Conservation (phyloP, 2,797 vertebrate species). For the Lateolabrax maculatus region DNA sequence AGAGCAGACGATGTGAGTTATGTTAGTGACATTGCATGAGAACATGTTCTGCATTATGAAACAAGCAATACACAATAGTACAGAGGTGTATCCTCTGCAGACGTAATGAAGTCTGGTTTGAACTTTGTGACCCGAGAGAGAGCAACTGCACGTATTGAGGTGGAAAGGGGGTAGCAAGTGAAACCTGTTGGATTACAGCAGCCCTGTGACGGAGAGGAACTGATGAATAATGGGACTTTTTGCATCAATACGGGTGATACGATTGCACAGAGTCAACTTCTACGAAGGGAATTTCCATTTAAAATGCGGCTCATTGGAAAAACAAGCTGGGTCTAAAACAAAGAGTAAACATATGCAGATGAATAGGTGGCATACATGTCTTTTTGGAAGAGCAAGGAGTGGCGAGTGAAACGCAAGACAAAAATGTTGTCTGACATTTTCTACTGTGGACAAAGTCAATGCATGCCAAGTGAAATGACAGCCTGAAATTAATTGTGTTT, state of each 20-base stretch:
- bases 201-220: conserved; percentile 20
- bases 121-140: conserved; percentile 37
- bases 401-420: conserved; percentile 50
- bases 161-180: neutral
- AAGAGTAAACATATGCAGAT: conserved; percentile 61
- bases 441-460: conserved; percentile 39
- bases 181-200: conserved; percentile 31
- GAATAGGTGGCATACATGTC: conserved; percentile 58
- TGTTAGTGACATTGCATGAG: neutral
- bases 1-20: neutral
- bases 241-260: conserved; percentile 44
- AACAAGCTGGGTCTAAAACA: conserved; percentile 66
- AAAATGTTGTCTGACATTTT: conserved; percentile 60
- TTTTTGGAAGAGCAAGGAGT: conserved; percentile 59
- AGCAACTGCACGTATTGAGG: neutral
- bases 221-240: conserved; percentile 61
- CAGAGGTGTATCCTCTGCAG: neutral
- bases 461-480: conserved; percentile 8
- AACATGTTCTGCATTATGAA: conserved; percentile 4
- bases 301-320: conserved; percentile 62
- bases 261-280: conserved; percentile 73
- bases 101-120: conserved; percentile 24
- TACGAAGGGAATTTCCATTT: conserved; percentile 69
- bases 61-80: neutral
- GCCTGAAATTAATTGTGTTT: neutral